These are phyloP conservation scores for Callaeas wilsoni DNA, from an alignment of 2,113 vertebrate species.

Conservation along the genomic window DNA sequence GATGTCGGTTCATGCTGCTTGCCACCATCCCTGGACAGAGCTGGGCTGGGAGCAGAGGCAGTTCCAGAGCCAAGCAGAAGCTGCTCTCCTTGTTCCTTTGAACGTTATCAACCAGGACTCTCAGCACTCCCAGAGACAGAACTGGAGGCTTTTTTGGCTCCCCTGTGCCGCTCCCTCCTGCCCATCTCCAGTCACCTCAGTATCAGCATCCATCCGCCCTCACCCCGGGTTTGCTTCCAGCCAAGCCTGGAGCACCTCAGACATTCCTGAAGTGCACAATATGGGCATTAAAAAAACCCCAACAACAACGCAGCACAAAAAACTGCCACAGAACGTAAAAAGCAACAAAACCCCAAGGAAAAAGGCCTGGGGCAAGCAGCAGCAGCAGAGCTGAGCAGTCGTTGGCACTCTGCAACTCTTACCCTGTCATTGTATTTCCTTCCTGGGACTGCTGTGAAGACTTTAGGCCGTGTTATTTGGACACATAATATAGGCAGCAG, in stretches of 20 bases:
- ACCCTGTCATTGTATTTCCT: too few species aligned
- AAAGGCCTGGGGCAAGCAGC: not conserved
- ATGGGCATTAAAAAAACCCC: accelerated
- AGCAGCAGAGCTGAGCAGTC: not conserved
- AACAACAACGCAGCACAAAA: not conserved
- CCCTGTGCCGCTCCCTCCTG: not conserved
- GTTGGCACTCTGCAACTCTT: not conserved
- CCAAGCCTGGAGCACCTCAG: not conserved
- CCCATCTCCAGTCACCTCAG: not conserved
- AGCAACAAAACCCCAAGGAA: not conserved
- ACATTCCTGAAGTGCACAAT: not conserved
- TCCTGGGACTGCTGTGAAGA: not conserved
- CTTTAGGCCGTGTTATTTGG: not conserved
- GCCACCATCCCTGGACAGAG: not conserved
- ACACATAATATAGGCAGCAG: not conserved
- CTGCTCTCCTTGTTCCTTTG: not conserved
- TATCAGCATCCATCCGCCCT: not conserved
- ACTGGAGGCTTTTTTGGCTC: not conserved
- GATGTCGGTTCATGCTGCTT: not conserved
- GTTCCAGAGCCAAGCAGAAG: not conserved
- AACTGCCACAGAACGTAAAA: not conserved
- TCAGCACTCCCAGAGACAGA: not conserved
- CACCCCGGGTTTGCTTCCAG: not conserved
- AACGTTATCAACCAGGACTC: not conserved
- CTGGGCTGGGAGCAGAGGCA: not conserved